Percentiles rank a stretch among this genome's conserved stretches.
These are phyloP conservation scores for Oncopodura yosiiana DNA, from an alignment of 1,140 invertebrate species.

Conservation along the genomic window DNA sequence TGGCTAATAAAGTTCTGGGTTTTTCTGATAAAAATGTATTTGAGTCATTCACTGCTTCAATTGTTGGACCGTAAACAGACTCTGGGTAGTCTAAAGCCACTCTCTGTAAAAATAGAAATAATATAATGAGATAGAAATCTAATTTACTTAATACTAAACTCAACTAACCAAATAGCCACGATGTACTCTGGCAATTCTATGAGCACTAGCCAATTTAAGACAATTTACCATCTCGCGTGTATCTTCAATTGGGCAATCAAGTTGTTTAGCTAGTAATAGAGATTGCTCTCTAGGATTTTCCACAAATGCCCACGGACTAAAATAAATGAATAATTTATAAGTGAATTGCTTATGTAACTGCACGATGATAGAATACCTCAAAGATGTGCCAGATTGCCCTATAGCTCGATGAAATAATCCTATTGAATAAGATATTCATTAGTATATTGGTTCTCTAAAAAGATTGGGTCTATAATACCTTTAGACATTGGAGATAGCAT, in stretches of 20 bases:
- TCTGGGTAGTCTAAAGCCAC: not conserved
- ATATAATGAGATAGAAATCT: not conserved
- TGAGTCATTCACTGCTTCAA: conserved; percentile 20
- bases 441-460: too few relatives aligned
- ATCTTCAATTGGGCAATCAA: conserved; percentile 23
- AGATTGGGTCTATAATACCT: conserved; percentile 14
- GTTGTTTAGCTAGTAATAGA: conserved; percentile 5
- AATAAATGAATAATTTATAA: too few relatives aligned
- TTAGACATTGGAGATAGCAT: conserved; percentile 31
- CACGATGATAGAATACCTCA: too few relatives aligned
- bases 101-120: not conserved
- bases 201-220: conserved; percentile 19
- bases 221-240: conserved; percentile 18
- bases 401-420: conserved; percentile 24
- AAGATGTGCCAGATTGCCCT: conserved; percentile 16
- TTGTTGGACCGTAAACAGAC: conserved; percentile 10
- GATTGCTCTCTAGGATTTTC: conserved; percentile 9
- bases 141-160: not conserved
- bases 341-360: too few relatives aligned
- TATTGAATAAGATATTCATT: not conserved
- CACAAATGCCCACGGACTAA: conserved; percentile 23
- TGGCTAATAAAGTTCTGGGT: conserved; percentile 9
- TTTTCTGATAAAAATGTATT: conserved; percentile 14
- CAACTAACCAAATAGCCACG: conserved; percentile 22
- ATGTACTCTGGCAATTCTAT: conserved; percentile 17